Conservation (phyloP, 1,140 invertebrate genomes). For the Tenebrio molitor region DNA sequence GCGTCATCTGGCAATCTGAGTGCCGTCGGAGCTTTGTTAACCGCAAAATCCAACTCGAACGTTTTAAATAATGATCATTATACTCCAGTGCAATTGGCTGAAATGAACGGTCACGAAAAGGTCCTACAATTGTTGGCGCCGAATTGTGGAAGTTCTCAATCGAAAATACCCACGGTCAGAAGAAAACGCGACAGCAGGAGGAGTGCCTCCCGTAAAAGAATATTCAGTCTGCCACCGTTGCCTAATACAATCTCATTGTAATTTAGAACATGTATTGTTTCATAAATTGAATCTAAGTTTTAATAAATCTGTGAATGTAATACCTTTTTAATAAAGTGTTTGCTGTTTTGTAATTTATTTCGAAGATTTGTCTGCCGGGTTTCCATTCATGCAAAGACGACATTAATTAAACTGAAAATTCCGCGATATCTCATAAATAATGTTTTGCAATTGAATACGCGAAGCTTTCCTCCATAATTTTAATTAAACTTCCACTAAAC, state of each 20-base stretch:
- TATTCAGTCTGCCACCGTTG: too few relatives aligned
- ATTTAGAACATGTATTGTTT: too few relatives aligned
- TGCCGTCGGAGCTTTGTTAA: slow-evolving; percentile 45
- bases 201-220: too few relatives aligned
- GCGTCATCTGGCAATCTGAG: slow-evolving; percentile 49
- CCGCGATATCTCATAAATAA: not conserved
- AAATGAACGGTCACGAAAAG: slow-evolving; percentile 28
- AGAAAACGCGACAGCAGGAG: not conserved
- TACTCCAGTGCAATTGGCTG: slow-evolving; percentile 48
- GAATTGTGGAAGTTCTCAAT: not conserved
- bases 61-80: slow-evolving; percentile 47
- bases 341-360: too few relatives aligned
- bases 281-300: too few relatives aligned
- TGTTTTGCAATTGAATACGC: not conserved
- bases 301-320: too few relatives aligned
- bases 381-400: slow-evolving; percentile 6
- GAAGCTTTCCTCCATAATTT: not conserved
- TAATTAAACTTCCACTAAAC: not conserved
- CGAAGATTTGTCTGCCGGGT: too few relatives aligned
- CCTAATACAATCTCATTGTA: too few relatives aligned
- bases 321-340: too few relatives aligned
- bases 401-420: slow-evolving; percentile 29
- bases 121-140: slow-evolving; percentile 37
- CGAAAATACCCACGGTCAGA: not conserved
- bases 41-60: slow-evolving; percentile 17